phyloP scores from a whole-genome alignment of 2,113 vertebrate species.

The Psilopogon haemacephalus region DNA sequence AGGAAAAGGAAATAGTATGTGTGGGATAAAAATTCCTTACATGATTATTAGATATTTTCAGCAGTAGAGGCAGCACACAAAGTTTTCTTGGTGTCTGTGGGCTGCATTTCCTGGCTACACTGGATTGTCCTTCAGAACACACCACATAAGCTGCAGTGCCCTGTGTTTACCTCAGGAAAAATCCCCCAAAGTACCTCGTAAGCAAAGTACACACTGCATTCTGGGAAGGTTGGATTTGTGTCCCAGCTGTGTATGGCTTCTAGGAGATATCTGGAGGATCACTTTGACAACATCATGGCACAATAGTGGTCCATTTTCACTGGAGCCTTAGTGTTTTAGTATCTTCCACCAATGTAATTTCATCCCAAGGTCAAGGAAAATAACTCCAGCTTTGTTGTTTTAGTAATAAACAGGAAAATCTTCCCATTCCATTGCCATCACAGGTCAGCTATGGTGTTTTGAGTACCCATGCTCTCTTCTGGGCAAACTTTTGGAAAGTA shows the following conservation, averaged over 20 bases:
- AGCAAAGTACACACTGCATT: neutral
- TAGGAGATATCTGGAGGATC: neutral
- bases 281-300: neutral
- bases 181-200: neutral
- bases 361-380: neutral
- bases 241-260: neutral
- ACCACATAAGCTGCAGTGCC: neutral
- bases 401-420: neutral
- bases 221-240: neutral
- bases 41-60: neutral
- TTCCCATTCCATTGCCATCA: neutral
- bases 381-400: neutral
- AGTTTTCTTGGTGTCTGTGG: neutral
- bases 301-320: rapidly evolving
- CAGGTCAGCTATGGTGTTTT: neutral
- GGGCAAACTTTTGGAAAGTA: neutral
- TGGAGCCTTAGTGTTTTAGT: neutral
- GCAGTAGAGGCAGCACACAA: neutral
- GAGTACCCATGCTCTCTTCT: neutral
- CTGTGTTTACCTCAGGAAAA: neutral
- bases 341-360: neutral
- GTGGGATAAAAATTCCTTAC: constrained; percentile 9
- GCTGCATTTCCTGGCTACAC: neutral
- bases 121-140: neutral
- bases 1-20: constrained; percentile 5